Evolutionary conservation across 2,113 vertebrate genomes (phyloP).

Genomic region (Stegostoma tigrinum): DNA sequence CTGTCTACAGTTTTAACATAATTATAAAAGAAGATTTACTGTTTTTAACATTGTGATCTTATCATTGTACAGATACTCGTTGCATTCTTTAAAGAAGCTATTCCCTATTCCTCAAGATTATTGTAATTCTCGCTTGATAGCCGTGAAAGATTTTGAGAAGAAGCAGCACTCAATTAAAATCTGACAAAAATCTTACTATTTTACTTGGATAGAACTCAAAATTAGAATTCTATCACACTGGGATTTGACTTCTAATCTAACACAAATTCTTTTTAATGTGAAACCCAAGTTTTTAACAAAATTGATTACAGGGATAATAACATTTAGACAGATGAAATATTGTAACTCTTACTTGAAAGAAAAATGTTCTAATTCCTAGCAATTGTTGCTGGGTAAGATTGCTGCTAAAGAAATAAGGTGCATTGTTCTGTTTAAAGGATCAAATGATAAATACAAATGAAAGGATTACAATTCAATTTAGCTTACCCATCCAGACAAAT

Average conservation of each 20-base stretch:
- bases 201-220: not conserved
- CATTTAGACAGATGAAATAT: not conserved
- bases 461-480: not conserved
- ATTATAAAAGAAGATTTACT: not conserved
- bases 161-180: not conserved
- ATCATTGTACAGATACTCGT: not conserved
- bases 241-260: not conserved
- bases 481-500: not conserved
- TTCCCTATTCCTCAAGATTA: not conserved
- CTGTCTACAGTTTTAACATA: not conserved
- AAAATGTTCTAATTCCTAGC: not conserved
- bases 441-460: not conserved
- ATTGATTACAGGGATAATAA: not conserved
- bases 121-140: not conserved
- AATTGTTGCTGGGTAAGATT: not conserved
- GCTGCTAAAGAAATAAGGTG: not conserved
- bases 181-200: not conserved
- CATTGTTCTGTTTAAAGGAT: not conserved
- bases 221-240: not conserved
- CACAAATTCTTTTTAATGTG: not conserved
- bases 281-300: not conserved
- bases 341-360: not conserved
- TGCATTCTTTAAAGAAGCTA: not conserved
- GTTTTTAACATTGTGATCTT: not conserved
- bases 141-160: not conserved